A percentile compares a stretch with the other conserved stretches of the same genome.
Conservation (phyloP, 2,797 vertebrate genomes). For the Cyclura pinguis region DNA sequence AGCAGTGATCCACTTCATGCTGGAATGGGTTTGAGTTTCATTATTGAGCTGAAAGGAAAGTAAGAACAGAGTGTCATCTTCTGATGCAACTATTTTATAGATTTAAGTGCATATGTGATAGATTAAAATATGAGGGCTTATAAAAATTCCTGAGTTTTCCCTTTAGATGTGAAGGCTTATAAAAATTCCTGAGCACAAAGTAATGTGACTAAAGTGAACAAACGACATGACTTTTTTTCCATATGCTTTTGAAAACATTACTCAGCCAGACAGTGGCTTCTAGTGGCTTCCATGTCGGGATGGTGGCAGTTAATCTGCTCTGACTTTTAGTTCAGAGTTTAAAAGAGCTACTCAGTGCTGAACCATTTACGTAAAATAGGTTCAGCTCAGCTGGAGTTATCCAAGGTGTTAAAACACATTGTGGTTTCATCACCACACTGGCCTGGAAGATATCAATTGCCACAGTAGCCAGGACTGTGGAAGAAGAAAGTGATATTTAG, state of each 20-base stretch:
- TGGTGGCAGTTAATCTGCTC: no score
- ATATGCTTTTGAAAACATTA: not conserved
- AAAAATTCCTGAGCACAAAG: constrained; percentile 2
- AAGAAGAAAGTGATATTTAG: not conserved
- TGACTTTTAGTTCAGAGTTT: no score
- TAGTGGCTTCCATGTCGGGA: no score
- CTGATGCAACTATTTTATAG: constrained; percentile 11
- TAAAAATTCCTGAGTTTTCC: constrained; percentile 21
- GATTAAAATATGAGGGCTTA: constrained; percentile 28
- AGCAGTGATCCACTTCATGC: not conserved
- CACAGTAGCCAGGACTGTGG: not conserved
- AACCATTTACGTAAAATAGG: no score
- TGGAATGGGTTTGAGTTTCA: not conserved
- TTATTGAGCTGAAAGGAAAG: not conserved
- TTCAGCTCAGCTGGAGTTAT: no score
- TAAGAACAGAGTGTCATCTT: not conserved
- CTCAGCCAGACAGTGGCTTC: not conserved
- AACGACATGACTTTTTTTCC: not conserved
- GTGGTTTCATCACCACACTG: no score
- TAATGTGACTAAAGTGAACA: not conserved
- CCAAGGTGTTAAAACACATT: no score
- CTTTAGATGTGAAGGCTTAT: constrained; percentile 1
- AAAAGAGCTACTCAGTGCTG: no score
- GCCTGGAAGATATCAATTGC: no score
- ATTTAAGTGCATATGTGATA: not conserved